These are phyloP conservation scores for Sphaeramia orbicularis DNA, from an alignment of 2,797 vertebrate genomes.

Conservation along the genomic window DNA sequence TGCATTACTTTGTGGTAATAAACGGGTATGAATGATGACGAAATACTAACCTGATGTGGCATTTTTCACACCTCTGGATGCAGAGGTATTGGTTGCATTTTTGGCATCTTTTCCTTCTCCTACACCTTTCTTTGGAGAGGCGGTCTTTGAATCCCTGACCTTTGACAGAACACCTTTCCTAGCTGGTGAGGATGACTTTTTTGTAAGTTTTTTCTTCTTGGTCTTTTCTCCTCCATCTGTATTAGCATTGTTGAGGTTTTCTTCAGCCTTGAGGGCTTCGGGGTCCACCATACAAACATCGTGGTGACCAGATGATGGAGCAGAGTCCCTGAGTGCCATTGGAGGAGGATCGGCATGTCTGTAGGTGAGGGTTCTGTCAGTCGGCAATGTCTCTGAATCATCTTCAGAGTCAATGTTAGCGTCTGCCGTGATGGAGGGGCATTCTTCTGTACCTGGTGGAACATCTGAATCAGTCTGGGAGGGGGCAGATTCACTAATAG, in stretches of 20 bases:
- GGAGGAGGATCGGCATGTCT: constrained; percentile 94
- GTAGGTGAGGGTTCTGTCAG: constrained; percentile 95
- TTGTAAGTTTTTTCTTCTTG: constrained; percentile 93
- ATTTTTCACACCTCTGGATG: constrained; percentile 92
- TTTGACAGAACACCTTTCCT: constrained; percentile 91
- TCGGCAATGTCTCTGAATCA: constrained; percentile 97
- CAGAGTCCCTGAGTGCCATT: constrained; percentile 88
- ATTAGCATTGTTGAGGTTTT: constrained; percentile 91
- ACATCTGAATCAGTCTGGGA: constrained; percentile 98
- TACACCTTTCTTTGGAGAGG: constrained; percentile 92
- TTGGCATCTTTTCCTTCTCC: constrained; percentile 96
- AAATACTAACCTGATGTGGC: constrained; percentile 86
- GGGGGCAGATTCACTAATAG: constrained; percentile 94
- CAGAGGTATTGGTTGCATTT: constrained; percentile 95
- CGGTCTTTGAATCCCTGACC: constrained; percentile 90
- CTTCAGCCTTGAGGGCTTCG: constrained; percentile 90
- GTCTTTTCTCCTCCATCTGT: constrained; percentile 91
- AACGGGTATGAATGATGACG: neutral
- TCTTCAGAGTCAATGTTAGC: constrained; percentile 99
- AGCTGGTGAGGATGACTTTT: constrained; percentile 93
- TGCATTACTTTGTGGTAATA: neutral
- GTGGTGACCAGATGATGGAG: constrained; percentile 92
- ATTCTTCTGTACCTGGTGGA: constrained; percentile 96
- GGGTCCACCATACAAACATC: constrained; percentile 98
- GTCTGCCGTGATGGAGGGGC: constrained; percentile 98